phyloP scores from a whole-genome alignment of 2,797 vertebrate genomes.

The Galaxias olidus region DNA sequence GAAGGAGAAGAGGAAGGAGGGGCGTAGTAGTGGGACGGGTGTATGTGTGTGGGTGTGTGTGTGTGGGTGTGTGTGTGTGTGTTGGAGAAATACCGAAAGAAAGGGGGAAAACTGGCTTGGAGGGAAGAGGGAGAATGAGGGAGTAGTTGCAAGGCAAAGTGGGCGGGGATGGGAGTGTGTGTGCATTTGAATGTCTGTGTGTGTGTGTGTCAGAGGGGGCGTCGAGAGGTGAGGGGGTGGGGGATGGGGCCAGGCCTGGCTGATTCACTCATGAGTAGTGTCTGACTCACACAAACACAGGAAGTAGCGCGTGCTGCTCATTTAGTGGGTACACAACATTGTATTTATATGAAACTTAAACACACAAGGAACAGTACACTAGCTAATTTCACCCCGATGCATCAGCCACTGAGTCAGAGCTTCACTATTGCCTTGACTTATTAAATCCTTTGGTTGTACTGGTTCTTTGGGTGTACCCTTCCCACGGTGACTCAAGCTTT shows the following conservation, averaged over 20 bases:
- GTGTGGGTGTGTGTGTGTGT: slow-evolving; percentile 6
- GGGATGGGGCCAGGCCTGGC: slow-evolving; percentile 51
- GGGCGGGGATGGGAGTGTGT: slow-evolving; percentile 65
- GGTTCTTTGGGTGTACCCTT: slow-evolving; percentile 45
- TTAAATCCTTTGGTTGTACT: slow-evolving; percentile 52
- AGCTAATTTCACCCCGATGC: slow-evolving; percentile 48
- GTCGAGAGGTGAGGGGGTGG: slow-evolving; percentile 56
- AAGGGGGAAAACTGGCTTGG: slow-evolving; percentile 34
- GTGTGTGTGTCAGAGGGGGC: slow-evolving; percentile 1
- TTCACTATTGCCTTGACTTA: slow-evolving; percentile 56
- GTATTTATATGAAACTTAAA: slow-evolving; percentile 64
- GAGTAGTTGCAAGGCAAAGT: slow-evolving; percentile 63
- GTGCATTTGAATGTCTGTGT: slow-evolving; percentile 55
- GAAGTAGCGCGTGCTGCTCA: slow-evolving; percentile 67
- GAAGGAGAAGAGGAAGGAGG: background rate
- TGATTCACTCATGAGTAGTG: slow-evolving; percentile 75
- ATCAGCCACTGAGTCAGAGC: slow-evolving; percentile 62
- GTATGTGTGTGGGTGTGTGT: slow-evolving; percentile 20
- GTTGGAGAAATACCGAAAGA: slow-evolving; percentile 20
- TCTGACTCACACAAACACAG: slow-evolving; percentile 79
- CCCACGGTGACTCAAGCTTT: slow-evolving; percentile 70
- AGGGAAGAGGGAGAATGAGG: slow-evolving; percentile 52
- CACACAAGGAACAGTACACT: slow-evolving; percentile 43
- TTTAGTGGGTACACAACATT: slow-evolving; percentile 56
- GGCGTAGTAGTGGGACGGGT: slow-evolving; percentile 8